Base-by-base conservation (phyloP, 2,888 invertebrate species). In the Zonitis immaculata region DNA sequence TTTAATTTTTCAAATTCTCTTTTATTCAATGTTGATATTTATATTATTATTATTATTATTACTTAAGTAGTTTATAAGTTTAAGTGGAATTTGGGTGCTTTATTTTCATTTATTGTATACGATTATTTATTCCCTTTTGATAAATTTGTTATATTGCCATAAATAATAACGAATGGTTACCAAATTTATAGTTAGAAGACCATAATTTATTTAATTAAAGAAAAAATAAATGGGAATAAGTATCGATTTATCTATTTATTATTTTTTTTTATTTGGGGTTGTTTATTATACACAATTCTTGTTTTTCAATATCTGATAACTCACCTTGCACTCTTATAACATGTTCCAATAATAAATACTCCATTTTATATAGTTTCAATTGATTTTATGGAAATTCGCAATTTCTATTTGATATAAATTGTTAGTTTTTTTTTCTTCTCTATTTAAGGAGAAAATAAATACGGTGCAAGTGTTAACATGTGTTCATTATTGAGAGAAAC, bases 321-420 rank as follows among this genome's bases (percentile, higher is more conserved):
- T 61, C 54, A 49, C 61, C 61, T 61, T 61, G 61, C 61, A 57
- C 57, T 61, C 61, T 44, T 20, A 18, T 32, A 44, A 51, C 14
- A 27, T n/a, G n/a, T 51, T 42, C 16, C 30, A 25, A 7, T 22
- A 42, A 32, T 46, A n/a, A 42, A 32, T 46, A n/a, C 39, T 48
- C 39, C 32, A 11, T 30, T 6, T 46, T 44, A 20, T 45, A 32
- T 35, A 11, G 20, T 51, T 20, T 32, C 27, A 6, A 12, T 44
- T 47, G 4, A 20, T 11, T 46, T n/a, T 18, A 5, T 14, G 16
- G 14, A 14, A 25, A 14, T 32, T 28, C 14, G 22, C 16, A 22
- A 22, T 22, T 22, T 5, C 22, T 22, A 4, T 3, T 22, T 22
- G 22, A 22, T 3, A 22, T 22, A 22, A 22, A 22, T 22, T 5